phyloP scores from a whole-genome alignment of 2,113 vertebrate genomes.

The Microcebus tavaratra region DNA sequence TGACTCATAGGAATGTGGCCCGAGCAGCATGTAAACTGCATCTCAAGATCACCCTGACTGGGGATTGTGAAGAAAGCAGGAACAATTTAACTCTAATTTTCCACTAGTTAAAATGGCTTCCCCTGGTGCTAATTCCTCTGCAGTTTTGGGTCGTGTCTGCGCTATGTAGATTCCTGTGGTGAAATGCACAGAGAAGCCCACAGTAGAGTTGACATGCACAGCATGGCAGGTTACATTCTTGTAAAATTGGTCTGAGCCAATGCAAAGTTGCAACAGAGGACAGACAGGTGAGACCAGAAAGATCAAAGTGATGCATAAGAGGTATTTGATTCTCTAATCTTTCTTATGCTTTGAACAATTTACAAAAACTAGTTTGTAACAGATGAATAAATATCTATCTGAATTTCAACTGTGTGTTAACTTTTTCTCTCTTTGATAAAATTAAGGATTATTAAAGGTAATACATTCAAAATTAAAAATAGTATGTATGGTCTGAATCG shows the following conservation, averaged over 20 bases:
- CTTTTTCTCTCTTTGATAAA: background rate
- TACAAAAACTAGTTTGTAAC: background rate
- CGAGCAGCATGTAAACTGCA: background rate
- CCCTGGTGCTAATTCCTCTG: no score
- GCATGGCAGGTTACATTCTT: background rate
- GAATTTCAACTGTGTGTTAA: background rate
- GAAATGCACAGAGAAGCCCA: background rate
- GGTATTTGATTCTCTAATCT: background rate
- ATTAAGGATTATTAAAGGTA: background rate
- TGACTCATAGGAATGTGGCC: background rate
- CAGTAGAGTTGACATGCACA: background rate
- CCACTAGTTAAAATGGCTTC: background rate
- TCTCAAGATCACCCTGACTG: background rate
- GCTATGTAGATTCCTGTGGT: background rate
- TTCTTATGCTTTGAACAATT: background rate
- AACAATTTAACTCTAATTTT: background rate
- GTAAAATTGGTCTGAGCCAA: background rate
- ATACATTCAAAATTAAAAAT: constrained; percentile 1
- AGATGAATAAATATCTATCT: background rate
- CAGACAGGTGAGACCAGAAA: no score
- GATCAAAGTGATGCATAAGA: fast-evolving
- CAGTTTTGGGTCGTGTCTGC: background rate
- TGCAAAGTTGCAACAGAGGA: fast-evolving
- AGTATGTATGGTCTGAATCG: background rate
- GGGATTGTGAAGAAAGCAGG: background rate